phyloP scores from a whole-genome alignment of 1,140 invertebrate genomes.

The Cryptotermes secundus region DNA sequence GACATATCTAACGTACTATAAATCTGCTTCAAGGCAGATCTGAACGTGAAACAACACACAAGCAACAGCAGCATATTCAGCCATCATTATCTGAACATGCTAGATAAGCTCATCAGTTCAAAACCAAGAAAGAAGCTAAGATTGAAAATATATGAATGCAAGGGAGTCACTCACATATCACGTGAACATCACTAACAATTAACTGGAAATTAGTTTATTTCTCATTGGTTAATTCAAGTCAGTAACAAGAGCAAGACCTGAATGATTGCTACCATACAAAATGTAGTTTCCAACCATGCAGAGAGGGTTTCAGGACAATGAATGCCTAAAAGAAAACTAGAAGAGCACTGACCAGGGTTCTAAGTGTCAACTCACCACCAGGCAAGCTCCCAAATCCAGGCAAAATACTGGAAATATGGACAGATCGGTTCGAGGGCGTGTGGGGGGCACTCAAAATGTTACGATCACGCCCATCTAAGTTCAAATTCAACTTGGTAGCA shows the following conservation, averaged over 20 bases:
- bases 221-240: background rate
- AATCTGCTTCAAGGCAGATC: background rate
- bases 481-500: background rate
- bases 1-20: too few relatives aligned
- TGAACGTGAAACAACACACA: background rate
- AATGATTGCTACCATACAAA: background rate
- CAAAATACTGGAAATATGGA: slow-evolving; percentile 29
- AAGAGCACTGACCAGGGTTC: background rate
- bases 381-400: slow-evolving; percentile 12
- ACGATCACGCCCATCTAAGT: background rate
- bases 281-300: slow-evolving; percentile 14
- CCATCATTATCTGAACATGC: background rate
- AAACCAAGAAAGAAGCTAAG: background rate
- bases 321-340: background rate
- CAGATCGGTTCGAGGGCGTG: slow-evolving; percentile 27
- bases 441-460: slow-evolving; percentile 30
- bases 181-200: background rate
- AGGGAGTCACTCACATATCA: background rate
- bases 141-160: background rate
- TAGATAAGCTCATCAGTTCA: background rate
- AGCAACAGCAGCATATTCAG: background rate
- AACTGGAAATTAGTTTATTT: background rate
- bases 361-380: slow-evolving; percentile 23
- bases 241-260: background rate
- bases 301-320: background rate